Evolutionary conservation across 2,113 vertebrate species (phyloP).

Genomic region (Hirundichthys speculiger): DNA sequence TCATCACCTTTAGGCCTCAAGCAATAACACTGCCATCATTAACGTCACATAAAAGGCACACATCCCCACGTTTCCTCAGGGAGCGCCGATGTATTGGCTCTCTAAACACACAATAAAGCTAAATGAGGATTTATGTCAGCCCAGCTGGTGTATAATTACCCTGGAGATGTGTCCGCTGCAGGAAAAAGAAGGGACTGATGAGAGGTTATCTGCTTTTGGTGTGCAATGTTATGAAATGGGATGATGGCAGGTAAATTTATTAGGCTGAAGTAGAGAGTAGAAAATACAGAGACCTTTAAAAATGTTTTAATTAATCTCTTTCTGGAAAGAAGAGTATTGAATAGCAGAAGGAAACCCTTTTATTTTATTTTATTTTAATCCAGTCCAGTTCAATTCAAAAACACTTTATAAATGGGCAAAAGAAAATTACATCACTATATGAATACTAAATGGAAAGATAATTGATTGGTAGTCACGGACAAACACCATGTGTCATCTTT

Average conservation of each 20-base stretch:
- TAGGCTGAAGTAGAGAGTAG: neutral
- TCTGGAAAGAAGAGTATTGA: too few species aligned
- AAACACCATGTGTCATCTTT: too few species aligned
- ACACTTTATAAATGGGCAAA: too few species aligned
- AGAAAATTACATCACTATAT: too few species aligned
- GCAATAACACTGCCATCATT: conserved; percentile 25
- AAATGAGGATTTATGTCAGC: conserved; percentile 51
- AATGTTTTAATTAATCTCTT: too few species aligned
- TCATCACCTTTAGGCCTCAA: conserved; percentile 37
- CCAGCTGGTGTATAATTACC: conserved; percentile 47
- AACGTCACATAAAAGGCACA: conserved; percentile 36
- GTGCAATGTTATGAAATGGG: neutral
- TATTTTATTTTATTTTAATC: too few species aligned
- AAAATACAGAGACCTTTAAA: neutral
- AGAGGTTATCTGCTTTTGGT: conserved; percentile 1
- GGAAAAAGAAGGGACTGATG: neutral
- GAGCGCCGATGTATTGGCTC: conserved; percentile 3
- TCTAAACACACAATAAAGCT: conserved; percentile 5
- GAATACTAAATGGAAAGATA: too few species aligned
- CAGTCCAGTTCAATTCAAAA: too few species aligned
- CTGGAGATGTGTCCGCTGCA: conserved; percentile 3
- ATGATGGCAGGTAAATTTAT: neutral
- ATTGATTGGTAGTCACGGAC: too few species aligned
- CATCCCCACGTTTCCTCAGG: conserved; percentile 14
- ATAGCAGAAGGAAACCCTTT: too few species aligned